Evolutionary conservation across 2,797 vertebrate species (phyloP), one percentile per base, ranked within the genome.

Genomic region (Sparidentex hasta): DNA sequence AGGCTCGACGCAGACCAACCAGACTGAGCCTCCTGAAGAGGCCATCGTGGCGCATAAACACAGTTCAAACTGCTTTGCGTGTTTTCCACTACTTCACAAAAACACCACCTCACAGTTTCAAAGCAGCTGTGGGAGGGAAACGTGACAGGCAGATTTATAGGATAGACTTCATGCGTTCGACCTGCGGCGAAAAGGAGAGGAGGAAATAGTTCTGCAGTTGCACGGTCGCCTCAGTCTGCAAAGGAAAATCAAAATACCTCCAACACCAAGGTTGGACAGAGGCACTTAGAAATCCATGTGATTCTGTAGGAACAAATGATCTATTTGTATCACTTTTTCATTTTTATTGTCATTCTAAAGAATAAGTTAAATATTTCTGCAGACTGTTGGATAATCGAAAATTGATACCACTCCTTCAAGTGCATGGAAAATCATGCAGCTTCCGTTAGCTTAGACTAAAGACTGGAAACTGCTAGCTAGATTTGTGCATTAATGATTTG

Each of bases 101-200:
- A 33, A 33, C 29, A 33, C 29, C 29, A 33, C 29, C 29, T 33
- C 29, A 33, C 29, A 7, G 55, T 72, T 89, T 82, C 61, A 57
- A 66, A 76, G 67, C 78, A 87, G 84, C 85, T 70, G 85, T 85
- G 82, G 87, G 91, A 85, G 80, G 84, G 74, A 74, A 83, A 87
- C 33, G 56, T 79, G 89, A 91, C 90, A 90, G 66, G 77, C 64
- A 89, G 90, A 93, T 95, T 91, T 90, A 93, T 91, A 48, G 78
- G 76, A 66, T n/a, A 78, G 75, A 61, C 69, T 80, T 86, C 70
- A 29, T 29, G 71, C 61, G 74, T 86, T 83, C 87, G 87, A 90
- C 92, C 92, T 78, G 74, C 71, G 77, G 89, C 82, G 18, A 80
- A 77, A 81, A 83, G 33, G 63, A 74, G 56, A 64, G 41, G 58